Conservation (phyloP, 1,140 invertebrate species). For the Calosoma granatense region DNA sequence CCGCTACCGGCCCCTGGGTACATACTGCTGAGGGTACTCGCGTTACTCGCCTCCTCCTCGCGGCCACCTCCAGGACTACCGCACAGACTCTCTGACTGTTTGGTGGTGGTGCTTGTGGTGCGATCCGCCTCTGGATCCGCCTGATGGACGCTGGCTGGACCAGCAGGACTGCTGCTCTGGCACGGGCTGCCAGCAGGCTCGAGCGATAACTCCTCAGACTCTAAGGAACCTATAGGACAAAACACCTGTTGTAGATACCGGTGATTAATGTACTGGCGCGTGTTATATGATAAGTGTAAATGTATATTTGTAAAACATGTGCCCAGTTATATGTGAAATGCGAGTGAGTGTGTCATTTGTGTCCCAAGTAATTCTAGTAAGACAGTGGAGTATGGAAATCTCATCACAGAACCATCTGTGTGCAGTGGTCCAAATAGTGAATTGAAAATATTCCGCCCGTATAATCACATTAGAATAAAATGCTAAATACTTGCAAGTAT, state of each 20-base stretch:
- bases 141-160: conserved; percentile 20
- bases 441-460: too few relatives aligned
- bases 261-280: conserved; percentile 11
- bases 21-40: conserved; percentile 54
- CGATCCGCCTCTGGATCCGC: background rate
- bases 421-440: too few relatives aligned
- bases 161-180: conserved; percentile 31
- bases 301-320: too few relatives aligned
- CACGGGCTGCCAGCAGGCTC: conserved; percentile 39
- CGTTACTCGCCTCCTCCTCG: conserved; percentile 62
- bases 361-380: too few relatives aligned
- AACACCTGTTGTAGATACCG: conserved; percentile 14
- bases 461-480: too few relatives aligned
- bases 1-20: conserved; percentile 34
- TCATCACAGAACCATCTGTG: too few relatives aligned
- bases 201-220: conserved; percentile 63
- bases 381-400: too few relatives aligned
- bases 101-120: conserved; percentile 37
- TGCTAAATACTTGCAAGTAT: too few relatives aligned
- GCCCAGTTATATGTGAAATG: too few relatives aligned
- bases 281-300: too few relatives aligned
- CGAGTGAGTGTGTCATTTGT: too few relatives aligned
- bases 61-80: conserved; percentile 41
- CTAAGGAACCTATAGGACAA: conserved; percentile 56
- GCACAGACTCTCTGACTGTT: conserved; percentile 37